A percentile compares a stretch with the other conserved stretches of the same genome.
These are phyloP conservation scores for Aphelenchoides fujianensis DNA, from an alignment of 1,140 invertebrate species.

Conservation along the genomic window DNA sequence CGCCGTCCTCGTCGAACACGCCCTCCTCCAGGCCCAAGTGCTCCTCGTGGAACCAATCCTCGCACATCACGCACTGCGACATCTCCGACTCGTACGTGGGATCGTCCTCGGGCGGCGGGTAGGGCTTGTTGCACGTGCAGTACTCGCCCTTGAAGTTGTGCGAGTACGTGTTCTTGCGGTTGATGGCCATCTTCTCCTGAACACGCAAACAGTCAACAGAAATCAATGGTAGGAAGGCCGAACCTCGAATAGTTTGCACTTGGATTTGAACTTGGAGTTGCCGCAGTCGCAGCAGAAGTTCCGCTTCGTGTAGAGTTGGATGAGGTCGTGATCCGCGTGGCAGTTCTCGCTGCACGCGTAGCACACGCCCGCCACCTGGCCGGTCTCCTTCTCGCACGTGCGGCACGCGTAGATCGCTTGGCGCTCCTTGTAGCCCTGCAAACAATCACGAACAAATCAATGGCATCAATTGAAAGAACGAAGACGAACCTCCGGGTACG, in stretches of 20 bases:
- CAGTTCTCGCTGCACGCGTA: slow-evolving; percentile 89
- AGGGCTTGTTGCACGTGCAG: slow-evolving; percentile 86
- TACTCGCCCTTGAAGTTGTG: slow-evolving; percentile 91
- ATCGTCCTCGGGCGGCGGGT: slow-evolving; percentile 75
- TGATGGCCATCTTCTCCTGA: slow-evolving; percentile 68
- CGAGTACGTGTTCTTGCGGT: slow-evolving; percentile 80
- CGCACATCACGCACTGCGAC: slow-evolving; percentile 93
- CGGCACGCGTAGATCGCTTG: slow-evolving; percentile 92
- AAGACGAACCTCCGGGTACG: slow-evolving; percentile 51
- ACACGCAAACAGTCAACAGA: slow-evolving; percentile 16
- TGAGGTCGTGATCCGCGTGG: slow-evolving; percentile 89
- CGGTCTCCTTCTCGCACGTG: slow-evolving; percentile 72
- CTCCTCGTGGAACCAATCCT: slow-evolving; percentile 86
- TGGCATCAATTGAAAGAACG: slow-evolving; percentile 1
- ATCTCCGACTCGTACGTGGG: slow-evolving; percentile 73
- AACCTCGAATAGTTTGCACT: slow-evolving; percentile 73
- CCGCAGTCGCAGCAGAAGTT: slow-evolving; percentile 96
- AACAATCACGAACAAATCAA: neutral
- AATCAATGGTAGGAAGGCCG: slow-evolving; percentile 64
- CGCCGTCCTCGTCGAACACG: slow-evolving; percentile 17
- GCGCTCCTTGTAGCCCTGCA: slow-evolving; percentile 82
- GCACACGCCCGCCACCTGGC: slow-evolving; percentile 74
- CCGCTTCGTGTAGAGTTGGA: slow-evolving; percentile 93
- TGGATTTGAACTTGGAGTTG: slow-evolving; percentile 76
- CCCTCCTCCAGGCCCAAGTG: slow-evolving; percentile 22